phyloP scores from a whole-genome alignment of 2,797 vertebrate species.

The Prunella strophiata region DNA sequence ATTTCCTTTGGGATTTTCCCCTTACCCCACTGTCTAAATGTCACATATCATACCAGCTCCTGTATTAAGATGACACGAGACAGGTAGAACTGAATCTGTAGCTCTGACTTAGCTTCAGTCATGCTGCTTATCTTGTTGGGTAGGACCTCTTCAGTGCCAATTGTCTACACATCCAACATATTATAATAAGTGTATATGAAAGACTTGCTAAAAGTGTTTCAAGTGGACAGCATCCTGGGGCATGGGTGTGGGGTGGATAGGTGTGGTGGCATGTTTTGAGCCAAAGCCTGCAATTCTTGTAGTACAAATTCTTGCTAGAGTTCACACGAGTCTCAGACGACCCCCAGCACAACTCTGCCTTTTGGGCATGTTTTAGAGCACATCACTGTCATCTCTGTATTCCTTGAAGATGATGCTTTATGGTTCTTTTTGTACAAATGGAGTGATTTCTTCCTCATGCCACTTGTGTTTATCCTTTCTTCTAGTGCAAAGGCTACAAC shows the following conservation, averaged over 20 bases:
- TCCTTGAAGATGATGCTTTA: not conserved
- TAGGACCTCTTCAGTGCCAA: not conserved
- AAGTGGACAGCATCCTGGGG: not conserved
- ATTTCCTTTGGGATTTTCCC: not conserved
- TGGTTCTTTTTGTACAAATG: not conserved
- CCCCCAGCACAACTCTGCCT: not conserved
- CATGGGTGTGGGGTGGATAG: not conserved
- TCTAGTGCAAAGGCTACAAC: not conserved
- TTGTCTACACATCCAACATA: slow-evolving; percentile 3
- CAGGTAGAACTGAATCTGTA: not conserved
- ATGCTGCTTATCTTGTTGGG: not conserved
- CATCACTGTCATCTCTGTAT: not conserved
- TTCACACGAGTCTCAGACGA: not conserved
- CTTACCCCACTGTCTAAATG: not conserved
- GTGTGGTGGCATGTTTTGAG: not conserved
- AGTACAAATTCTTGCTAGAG: not conserved
- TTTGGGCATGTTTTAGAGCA: not conserved
- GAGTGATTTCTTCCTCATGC: not conserved
- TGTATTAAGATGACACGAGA: not conserved
- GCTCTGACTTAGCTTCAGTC: not conserved
- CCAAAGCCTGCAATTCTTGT: not conserved
- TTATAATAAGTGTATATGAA: not conserved
- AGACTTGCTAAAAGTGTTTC: not conserved
- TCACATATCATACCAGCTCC: not conserved
- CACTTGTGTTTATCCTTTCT: not conserved